phyloP scores from a whole-genome alignment of 2,113 vertebrate species.

The Stegastes partitus region DNA sequence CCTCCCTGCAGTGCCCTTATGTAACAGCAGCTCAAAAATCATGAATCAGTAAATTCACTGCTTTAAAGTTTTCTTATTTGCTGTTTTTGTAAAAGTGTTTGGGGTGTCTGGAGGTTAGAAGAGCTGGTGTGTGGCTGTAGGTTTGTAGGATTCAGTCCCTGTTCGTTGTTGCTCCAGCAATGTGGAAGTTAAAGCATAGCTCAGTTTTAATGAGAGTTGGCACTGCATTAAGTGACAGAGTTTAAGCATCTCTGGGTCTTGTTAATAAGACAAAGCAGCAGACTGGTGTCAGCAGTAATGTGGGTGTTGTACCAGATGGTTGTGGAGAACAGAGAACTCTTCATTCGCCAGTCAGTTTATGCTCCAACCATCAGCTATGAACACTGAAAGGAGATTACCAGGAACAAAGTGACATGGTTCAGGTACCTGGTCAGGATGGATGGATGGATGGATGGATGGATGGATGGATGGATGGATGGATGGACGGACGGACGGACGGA shows the following conservation, averaged over 20 bases:
- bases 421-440: too few species aligned
- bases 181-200: too few species aligned
- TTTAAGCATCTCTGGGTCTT: neutral
- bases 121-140: too few species aligned
- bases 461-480: too few species aligned
- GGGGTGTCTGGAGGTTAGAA: neutral
- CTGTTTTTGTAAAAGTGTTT: neutral
- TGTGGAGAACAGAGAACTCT: neutral
- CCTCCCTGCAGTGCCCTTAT: slow-evolving; percentile 24
- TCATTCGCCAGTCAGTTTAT: neutral
- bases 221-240: neutral
- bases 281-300: neutral
- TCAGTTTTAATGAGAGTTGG: neutral
- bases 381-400: neutral
- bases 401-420: too few species aligned
- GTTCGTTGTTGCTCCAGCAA: neutral
- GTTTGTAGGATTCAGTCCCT: neutral
- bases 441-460: too few species aligned
- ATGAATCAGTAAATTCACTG: slow-evolving; percentile 47
- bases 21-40: slow-evolving; percentile 23
- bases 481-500: too few species aligned
- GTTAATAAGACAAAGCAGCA: neutral
- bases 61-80: slow-evolving; percentile 12
- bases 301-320: neutral
- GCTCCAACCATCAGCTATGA: neutral